Evolutionary conservation across 1,140 invertebrate species (phyloP), one percentile per base, ranked within the genome.

Genomic region (Eueides isabella): DNA sequence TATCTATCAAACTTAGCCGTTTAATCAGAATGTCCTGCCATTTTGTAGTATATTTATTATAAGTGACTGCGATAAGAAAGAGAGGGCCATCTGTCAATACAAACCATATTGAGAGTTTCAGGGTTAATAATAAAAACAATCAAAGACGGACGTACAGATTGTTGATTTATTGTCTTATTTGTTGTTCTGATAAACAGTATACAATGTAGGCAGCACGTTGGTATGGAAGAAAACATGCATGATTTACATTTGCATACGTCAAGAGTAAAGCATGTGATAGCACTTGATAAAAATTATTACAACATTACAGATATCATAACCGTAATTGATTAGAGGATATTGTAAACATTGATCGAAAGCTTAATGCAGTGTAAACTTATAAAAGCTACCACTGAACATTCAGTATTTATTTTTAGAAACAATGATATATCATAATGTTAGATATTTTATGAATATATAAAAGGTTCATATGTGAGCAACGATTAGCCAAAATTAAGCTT

Each of bases 121-220:
- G 33, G 63, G 31, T 65, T 38, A 30, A 12, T 30, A 65, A 65
- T 65, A 55, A 35, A 48, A 67, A 48, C 28, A 44, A 41, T 55
- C 38, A 28, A 48, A 31, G 44, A 61, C 30, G 55, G 55, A 68
- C 29, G n/a, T 31, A 55, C 65, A 68, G 66, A 73, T 75, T 44
- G n/a, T 61, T 81, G 72, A 79, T 77, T 81, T 79, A 81, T 81
- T 77, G 69, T 33, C 74, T 81, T 81, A 77, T 55, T 55, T 55
- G 48, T 81, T 81, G 75, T 77, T 76, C 62, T 44, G 75, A 81
- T 81, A 79, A 75, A 69, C 70, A 75, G 31, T 26, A 67, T 78
- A 81, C 75, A 79, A 76, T 77, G 77, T 77, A 64, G n/a, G 23
- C 62, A 70, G 65, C 29, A 65, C 19, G 26, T 48, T 72, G 41